Percentiles rank a stretch among this genome's conserved stretches.
phyloP scores from a whole-genome alignment of 2,888 invertebrate species.

The Hypsopygia costalis region DNA sequence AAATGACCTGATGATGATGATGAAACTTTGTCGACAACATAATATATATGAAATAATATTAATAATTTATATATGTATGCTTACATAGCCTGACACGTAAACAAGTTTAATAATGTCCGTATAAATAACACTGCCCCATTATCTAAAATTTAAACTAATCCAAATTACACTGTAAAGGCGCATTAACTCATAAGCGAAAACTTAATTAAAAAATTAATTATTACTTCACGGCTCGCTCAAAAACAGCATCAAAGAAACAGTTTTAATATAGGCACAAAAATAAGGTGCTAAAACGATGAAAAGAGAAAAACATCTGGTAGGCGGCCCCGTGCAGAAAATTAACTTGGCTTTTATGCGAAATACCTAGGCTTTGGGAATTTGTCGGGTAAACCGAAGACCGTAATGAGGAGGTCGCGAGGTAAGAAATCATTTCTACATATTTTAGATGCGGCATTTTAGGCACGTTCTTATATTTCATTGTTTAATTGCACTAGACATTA shows the following conservation, averaged over 20 bases:
- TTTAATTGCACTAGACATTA: no score
- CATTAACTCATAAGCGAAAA: neutral
- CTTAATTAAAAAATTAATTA: neutral
- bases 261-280: conserved; percentile 17
- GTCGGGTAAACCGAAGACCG: conserved; percentile 39
- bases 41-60: no score
- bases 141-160: no score
- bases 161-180: no score
- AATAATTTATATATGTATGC: no score
- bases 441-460: conserved; percentile 2
- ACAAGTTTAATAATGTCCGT: no score
- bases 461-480: no score
- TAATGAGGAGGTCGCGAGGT: conserved; percentile 33
- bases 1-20: no score
- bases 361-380: conserved; percentile 44
- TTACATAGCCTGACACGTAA: no score
- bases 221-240: neutral
- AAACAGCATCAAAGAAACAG: conserved; percentile 5
- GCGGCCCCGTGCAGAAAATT: conserved; percentile 28
- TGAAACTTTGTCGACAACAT: no score
- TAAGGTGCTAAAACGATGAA: conserved; percentile 16
- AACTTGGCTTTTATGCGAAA: conserved; percentile 39
- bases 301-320: conserved; percentile 16
- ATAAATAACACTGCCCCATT: no score
- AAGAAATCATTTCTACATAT: conserved; percentile 9